These are phyloP conservation scores for Acrocephalus arundinaceus DNA, from an alignment of 2,113 vertebrate genomes.

Conservation along the genomic window DNA sequence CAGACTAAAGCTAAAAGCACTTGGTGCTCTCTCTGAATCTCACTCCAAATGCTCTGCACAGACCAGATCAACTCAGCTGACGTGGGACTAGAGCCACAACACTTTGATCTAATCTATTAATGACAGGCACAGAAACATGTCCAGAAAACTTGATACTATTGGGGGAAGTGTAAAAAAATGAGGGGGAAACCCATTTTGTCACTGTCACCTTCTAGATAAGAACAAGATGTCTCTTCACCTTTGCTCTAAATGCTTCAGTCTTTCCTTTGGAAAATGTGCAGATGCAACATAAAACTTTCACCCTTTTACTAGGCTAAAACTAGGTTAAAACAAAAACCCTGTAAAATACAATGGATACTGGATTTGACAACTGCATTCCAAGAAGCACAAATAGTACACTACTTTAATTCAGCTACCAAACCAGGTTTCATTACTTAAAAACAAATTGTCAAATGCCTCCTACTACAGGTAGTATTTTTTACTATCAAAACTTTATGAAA, in stretches of 20 bases:
- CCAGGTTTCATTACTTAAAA: not conserved
- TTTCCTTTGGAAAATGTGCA: not conserved
- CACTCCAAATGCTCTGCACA: not conserved
- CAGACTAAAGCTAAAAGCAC: not conserved
- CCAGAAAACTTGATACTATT: not conserved
- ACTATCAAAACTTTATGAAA: not conserved
- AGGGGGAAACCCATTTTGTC: not conserved
- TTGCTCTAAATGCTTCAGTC: not conserved
- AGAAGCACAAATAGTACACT: not conserved
- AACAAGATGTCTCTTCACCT: not conserved
- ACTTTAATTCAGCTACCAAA: not conserved
- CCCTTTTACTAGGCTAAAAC: not conserved
- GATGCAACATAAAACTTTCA: not conserved
- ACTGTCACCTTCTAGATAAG: not conserved
- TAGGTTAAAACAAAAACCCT: not conserved
- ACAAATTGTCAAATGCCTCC: not conserved
- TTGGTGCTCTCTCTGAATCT: not conserved
- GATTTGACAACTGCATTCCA: not conserved
- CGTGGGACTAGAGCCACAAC: not conserved
- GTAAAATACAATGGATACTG: not conserved
- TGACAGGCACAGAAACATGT: rapidly evolving
- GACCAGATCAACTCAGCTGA: not conserved
- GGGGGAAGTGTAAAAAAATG: not conserved
- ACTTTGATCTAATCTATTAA: not conserved
- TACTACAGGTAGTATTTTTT: not conserved